Percentiles rank a stretch among this genome's conserved stretches.
phyloP scores from a whole-genome alignment of 2,113 vertebrate species.

The Capra hircus region DNA sequence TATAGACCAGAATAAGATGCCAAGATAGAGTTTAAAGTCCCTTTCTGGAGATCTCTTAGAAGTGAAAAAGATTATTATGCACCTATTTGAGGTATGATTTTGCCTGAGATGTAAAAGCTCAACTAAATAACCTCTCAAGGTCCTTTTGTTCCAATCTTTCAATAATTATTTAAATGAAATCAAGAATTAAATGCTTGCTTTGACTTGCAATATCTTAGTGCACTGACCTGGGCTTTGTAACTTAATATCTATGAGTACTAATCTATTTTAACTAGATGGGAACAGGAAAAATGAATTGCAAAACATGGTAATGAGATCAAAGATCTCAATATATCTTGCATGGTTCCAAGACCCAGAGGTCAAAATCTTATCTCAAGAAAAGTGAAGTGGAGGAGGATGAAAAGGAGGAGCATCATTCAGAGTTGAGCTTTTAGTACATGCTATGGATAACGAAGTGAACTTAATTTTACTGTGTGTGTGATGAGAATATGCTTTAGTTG shows the following conservation, averaged over 20 bases:
- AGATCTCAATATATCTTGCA: conserved; percentile 42
- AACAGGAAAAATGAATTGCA: conserved; percentile 59
- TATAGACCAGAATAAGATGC: not conserved
- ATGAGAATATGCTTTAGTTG: not conserved
- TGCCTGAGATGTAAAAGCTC: not conserved
- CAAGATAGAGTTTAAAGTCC: not conserved
- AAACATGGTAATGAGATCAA: conserved; percentile 66
- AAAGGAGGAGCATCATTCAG: not conserved
- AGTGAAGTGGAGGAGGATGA: not conserved
- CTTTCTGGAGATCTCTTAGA: not conserved
- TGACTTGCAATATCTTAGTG: conserved; percentile 39
- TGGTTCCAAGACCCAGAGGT: conserved; percentile 38
- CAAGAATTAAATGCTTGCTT: conserved; percentile 52
- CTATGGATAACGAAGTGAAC: not conserved
- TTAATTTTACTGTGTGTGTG: conserved; percentile 26
- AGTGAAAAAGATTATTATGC: not conserved
- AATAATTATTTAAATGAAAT: conserved; percentile 57
- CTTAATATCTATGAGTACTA: conserved; percentile 51
- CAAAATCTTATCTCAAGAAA: not conserved
- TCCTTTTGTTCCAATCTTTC: conserved; percentile 31
- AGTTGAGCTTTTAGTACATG: not conserved
- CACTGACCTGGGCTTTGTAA: conserved; percentile 54
- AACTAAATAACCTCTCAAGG: conserved; percentile 40
- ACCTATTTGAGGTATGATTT: conserved; percentile 17
- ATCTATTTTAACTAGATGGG: conserved; percentile 62